Evolutionary conservation across 1,140 invertebrate species (phyloP), one percentile per base, ranked within the genome.

Genomic region (Teleogryllus occipitalis): DNA sequence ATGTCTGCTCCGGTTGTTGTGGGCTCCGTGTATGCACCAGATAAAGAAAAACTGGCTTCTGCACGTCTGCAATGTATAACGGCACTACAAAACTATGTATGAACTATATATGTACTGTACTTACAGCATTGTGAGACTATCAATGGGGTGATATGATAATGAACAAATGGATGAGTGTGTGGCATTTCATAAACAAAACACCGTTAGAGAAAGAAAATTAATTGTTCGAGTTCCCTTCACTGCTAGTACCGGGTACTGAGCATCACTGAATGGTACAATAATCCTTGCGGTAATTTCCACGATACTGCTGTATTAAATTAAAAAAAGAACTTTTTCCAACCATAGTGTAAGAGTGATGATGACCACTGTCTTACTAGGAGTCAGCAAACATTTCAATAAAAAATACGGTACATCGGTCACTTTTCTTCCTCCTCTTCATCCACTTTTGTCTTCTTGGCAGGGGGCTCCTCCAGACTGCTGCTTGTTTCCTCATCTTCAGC

Each of bases 361-460:
- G 27, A 39, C 27, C 54, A 65, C 54, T 65, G 54, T 65, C 54
- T 65, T 65, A 65, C 54, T 65, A 65, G 10, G 10, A 14, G 54
- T 65, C 54, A 65, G 54, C 54, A 78, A 73, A 74, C 18, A 75
- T 75, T 47, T 79, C 73, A 79, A 75, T 79, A 80, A 74, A 80
- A 80, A 80, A 80, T 47, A 48, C 47, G 79, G 76, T 77, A 77
- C 49, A 73, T 76, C 79, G 84, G 86, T 86, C 86, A 86, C 85
- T 86, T 86, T 80, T 84, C 54, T 65, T 65, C 54, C 18, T 65
- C 54, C 54, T 65, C 83, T 78, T 83, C 83, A 80, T 86, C 83
- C 46, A 85, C 83, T 82, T 84, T 85, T 48, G 82, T 81, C 83
- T 85, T 86, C 83, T 86, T 86, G 82, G 82, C 84, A 46, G 84